Conservation (phyloP, 2,113 vertebrate species). For the Pithys albifrons region DNA sequence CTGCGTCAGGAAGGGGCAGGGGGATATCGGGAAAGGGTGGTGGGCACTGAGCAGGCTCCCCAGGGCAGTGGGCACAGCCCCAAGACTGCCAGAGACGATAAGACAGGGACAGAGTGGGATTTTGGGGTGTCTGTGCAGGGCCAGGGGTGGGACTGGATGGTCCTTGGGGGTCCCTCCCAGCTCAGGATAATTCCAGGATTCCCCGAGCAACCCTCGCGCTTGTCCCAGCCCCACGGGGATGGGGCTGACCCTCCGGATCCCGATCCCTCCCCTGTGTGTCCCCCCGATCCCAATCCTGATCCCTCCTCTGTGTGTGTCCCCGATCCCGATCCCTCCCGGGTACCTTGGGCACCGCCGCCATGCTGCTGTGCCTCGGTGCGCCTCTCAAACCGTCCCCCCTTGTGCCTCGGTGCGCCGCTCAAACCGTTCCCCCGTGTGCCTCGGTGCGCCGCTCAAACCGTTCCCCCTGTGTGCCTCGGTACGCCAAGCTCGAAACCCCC, state of each 20-base stretch:
- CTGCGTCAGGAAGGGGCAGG: too few relatives aligned
- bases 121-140: background rate
- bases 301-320: background rate
- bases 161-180: too few relatives aligned
- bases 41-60: background rate
- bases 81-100: too few relatives aligned
- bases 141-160: background rate
- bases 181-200: too few relatives aligned
- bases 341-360: slow-evolving; percentile 4
- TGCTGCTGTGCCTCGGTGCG: background rate
- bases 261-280: too few relatives aligned
- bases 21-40: background rate
- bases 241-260: too few relatives aligned
- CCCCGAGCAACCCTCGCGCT: background rate
- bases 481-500: accelerated
- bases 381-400: background rate
- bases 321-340: background rate
- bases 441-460: background rate
- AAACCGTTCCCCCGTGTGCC: background rate
- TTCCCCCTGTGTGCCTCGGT: background rate
- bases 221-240: accelerated
- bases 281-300: background rate
- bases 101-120: background rate
- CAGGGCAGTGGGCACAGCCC: too few relatives aligned
- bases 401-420: background rate